Evolutionary conservation across 1,140 invertebrate genomes (phyloP).

Genomic region (Drosophila novamexicana): DNA sequence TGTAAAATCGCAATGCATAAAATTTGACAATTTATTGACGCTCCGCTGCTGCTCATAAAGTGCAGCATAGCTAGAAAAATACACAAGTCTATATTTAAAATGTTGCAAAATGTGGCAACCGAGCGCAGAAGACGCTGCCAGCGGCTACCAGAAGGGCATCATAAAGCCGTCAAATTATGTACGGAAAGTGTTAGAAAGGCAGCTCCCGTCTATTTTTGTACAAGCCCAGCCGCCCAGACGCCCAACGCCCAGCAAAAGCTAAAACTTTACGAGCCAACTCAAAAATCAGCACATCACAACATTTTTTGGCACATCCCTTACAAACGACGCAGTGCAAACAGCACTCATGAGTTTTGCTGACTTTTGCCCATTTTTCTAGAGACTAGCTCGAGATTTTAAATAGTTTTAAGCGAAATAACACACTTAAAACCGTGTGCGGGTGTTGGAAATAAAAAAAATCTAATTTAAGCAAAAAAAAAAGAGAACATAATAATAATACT

Average conservation of each 20-base stretch:
- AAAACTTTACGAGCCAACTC: slow-evolving; percentile 31
- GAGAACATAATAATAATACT: slow-evolving; percentile 43
- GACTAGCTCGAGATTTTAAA: slow-evolving; percentile 16
- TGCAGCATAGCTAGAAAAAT: slow-evolving; percentile 42
- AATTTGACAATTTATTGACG: slow-evolving; percentile 83
- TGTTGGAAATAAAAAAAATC: slow-evolving; percentile 48
- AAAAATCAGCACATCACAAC: slow-evolving; percentile 11
- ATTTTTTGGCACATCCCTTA: slow-evolving; percentile 31
- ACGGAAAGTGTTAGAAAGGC: slow-evolving; percentile 3
- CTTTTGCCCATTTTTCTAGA: slow-evolving; percentile 38
- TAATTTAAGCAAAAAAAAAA: slow-evolving; percentile 34
- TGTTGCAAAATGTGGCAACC: slow-evolving; percentile 58
- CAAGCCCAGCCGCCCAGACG: background rate
- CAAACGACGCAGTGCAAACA: background rate
- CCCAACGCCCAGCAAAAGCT: slow-evolving; percentile 1
- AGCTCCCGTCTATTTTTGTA: slow-evolving; percentile 34
- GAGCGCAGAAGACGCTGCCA: slow-evolving; percentile 18
- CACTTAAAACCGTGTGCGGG: slow-evolving; percentile 51
- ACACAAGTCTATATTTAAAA: slow-evolving; percentile 71
- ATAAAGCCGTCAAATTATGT: slow-evolving; percentile 49
- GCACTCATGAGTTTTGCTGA: slow-evolving; percentile 23
- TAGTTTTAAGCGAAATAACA: slow-evolving; percentile 11
- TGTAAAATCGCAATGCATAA: slow-evolving; percentile 72
- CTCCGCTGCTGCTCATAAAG: slow-evolving; percentile 57
- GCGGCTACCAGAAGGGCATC: slow-evolving; percentile 44